A percentile compares a stretch with the other conserved stretches of the same genome.
phyloP scores from a whole-genome alignment of 1,140 invertebrate species.

The Zaprionus inermis region DNA sequence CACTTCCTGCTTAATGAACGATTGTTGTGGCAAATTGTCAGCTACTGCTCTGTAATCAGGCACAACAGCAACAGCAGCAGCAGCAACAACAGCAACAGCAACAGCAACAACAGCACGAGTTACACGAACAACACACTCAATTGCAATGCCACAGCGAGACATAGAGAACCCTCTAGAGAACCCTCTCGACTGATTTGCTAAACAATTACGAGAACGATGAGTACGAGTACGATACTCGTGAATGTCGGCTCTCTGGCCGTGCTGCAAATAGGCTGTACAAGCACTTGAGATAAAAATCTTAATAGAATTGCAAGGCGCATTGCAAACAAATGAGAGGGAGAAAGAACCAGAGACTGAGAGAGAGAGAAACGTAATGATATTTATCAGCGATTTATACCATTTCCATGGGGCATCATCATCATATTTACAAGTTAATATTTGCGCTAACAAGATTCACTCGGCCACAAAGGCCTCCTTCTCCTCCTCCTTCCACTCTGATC shows the following conservation, averaged over 20 bases:
- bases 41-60: slow-evolving; percentile 77
- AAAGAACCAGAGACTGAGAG: slow-evolving; percentile 3
- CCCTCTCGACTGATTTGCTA: slow-evolving; percentile 72
- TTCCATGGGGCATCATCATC: slow-evolving; percentile 83
- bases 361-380: slow-evolving; percentile 70
- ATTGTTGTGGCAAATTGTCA: slow-evolving; percentile 69
- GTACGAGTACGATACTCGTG: slow-evolving; percentile 38
- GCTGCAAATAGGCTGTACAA: slow-evolving; percentile 72
- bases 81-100: slow-evolving; percentile 40
- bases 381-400: slow-evolving; percentile 81
- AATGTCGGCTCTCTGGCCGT: slow-evolving; percentile 45
- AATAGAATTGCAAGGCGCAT: slow-evolving; percentile 79
- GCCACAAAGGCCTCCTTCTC: slow-evolving; percentile 39
- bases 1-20: slow-evolving; percentile 35
- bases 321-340: slow-evolving; percentile 51
- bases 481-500: slow-evolving; percentile 16
- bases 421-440: slow-evolving; percentile 84
- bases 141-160: slow-evolving; percentile 40
- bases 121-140: slow-evolving; percentile 18
- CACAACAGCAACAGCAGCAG: slow-evolving; percentile 42
- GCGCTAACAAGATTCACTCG: slow-evolving; percentile 77
- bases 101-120: slow-evolving; percentile 31
- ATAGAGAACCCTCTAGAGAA: slow-evolving; percentile 34
- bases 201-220: slow-evolving; percentile 64
- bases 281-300: slow-evolving; percentile 79